Base-by-base conservation (phyloP, 2,113 vertebrate species). In the Geothlypis trichas region DNA sequence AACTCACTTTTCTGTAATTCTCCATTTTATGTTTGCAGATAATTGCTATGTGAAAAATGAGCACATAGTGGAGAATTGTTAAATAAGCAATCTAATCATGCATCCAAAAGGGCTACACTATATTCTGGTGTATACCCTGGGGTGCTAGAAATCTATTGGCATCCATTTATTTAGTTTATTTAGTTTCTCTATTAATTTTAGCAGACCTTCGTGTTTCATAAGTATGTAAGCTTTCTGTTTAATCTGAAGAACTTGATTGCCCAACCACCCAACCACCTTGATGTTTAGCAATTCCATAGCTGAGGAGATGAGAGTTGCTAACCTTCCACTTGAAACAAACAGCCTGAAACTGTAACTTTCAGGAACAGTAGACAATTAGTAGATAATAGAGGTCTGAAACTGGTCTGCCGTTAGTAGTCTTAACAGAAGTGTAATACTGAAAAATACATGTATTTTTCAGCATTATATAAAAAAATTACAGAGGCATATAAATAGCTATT, bases 1-100 rank as follows among this genome's bases (percentile, higher is more conserved):
- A 91, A 93, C 63, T 37, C 27, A 73, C 44, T 94, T 89, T 84
- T 79, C n/a, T 77, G 37, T 80, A 93, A 84, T 79, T 86, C 44
- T 87, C 19, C 3, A 46, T 85, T 94, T 85, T 74, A 75, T 63
- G 59, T 47, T 72, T 87, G 52, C 21, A 74, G 89, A 74, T 83
- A 97, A 92, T 89, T 94, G 22, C 47, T 78, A 35, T 87, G 26
- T 75, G 77, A 94, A 89, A 94, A 92, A 88, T 87, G 82, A 92
- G 54, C 17, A 84, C 23, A 35, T 27, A 84, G 26, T 63, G 83
- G 52, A 87, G 82, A 93, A 80, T 51, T 87, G 21, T 74, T 85
- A 80, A 93, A 90, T 78, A 26, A 39, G 7, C 71, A 84, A 80
- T 52, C 55, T 92, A 21, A 41, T 92, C 2, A 4, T 55, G 55